Base-by-base conservation (phyloP, 2,797 vertebrate genomes). In the Acipenser oxyrinchus region DNA sequence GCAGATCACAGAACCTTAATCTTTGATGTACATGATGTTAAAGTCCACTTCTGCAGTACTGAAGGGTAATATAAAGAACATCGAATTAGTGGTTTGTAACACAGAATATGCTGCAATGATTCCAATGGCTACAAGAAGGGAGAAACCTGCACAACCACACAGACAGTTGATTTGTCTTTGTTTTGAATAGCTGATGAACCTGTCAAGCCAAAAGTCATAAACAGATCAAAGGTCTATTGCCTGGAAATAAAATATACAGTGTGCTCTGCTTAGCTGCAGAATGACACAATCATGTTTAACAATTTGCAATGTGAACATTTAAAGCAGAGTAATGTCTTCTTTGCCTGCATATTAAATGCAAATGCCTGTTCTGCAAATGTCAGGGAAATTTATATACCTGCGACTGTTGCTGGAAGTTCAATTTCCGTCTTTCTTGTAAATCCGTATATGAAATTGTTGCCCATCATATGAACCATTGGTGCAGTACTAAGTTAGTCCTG, bases 171-270 rank as follows among this genome's bases (percentile, higher is more conserved):
- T 72, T 62, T 71, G 73, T 72, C 71, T 68, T 82, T 87, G 84
- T 81, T 89, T 85, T 84, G 88, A 91, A 89, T 86, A 83, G 84
- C 82, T 86, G 89, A 92, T 86, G 88, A 93, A 88, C 85, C 87
- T 78, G 73, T 81, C 84, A 84, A 79, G 83, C 81, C 79, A 70
- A 78, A 82, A 83, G 74, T 76, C 85, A 93, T 93, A 93, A 90
- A 88, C 81, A 89, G 79, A 81, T 86, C 75, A 76, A 80, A 84
- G 84, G 83, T 87, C 84, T 83, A 86, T 88, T 82, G 89, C 87
- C 84, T 87, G 78, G 79, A 82, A 86, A 86, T 90, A 88, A 92
- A 93, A 86, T 88, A 86, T 88, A 88, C 83, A 66, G 80, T 83
- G 76, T 81, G 86, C 80, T 85, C 71, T 52, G 74, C 84, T 67